Evolutionary conservation across 2,888 invertebrate species (phyloP).

Genomic region (Drosophila niveifrons): DNA sequence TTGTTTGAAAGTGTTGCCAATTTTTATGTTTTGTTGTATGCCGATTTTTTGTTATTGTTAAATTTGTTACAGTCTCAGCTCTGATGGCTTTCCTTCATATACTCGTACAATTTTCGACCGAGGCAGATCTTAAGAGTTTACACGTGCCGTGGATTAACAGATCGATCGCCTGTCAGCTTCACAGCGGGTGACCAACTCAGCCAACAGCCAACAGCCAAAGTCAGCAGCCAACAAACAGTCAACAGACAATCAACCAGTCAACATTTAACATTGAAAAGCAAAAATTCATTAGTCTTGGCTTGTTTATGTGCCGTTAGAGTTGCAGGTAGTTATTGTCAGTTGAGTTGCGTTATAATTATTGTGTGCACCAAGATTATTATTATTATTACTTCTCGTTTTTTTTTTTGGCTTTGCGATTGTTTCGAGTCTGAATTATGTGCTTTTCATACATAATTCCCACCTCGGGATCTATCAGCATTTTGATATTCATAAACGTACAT

Average conservation of each 20-base stretch:
- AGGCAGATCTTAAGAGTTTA: conserved; percentile 64
- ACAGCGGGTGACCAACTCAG: conserved; percentile 42
- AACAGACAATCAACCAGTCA: conserved; percentile 8
- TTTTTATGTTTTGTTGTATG: conserved; percentile 23
- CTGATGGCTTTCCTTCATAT: not conserved
- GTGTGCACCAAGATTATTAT: conserved; percentile 29
- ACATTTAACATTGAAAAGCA: conserved; percentile 33
- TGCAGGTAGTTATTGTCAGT: conserved; percentile 56
- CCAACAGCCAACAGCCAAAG: conserved; percentile 16
- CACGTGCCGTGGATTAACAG: conserved; percentile 76
- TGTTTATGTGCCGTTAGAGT: conserved; percentile 64
- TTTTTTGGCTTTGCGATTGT: conserved; percentile 1
- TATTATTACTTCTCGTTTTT: not conserved
- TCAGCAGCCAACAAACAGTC: conserved; percentile 8
- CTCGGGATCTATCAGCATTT: conserved; percentile 33
- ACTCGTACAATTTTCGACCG: conserved; percentile 40
- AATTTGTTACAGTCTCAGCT: conserved; percentile 35
- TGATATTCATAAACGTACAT: conserved; percentile 11
- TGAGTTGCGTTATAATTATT: conserved; percentile 47
- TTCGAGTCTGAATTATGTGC: conserved; percentile 47
- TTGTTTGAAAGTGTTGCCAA: conserved; percentile 17
- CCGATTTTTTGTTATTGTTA: conserved; percentile 13
- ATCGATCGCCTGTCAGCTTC: conserved; percentile 33
- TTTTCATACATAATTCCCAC: conserved; percentile 51
- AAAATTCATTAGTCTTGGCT: conserved; percentile 49